Percentiles rank a stretch among this genome's conserved stretches.
These are phyloP conservation scores for Nymphalis c-album DNA, from an alignment of 2,888 invertebrate species.

Conservation along the genomic window DNA sequence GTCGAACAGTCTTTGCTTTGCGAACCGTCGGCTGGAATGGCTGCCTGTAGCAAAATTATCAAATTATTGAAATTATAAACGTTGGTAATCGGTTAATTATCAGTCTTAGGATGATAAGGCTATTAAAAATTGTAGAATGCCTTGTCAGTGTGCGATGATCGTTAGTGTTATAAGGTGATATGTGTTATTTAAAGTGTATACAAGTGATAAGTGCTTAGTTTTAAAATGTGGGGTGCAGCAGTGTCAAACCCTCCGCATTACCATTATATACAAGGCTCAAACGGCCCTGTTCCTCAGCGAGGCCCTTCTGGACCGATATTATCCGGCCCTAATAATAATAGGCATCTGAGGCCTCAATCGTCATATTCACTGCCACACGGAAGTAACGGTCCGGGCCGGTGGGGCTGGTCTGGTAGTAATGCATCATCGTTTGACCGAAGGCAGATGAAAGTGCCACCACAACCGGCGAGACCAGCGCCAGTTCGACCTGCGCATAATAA, in stretches of 20 bases:
- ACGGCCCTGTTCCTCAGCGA: slow-evolving; percentile 56
- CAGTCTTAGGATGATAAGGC: slow-evolving; percentile 64
- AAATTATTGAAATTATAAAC: slow-evolving; percentile 54
- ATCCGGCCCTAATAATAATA: slow-evolving; percentile 61
- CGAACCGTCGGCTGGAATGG: slow-evolving; percentile 70
- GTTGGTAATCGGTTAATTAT: slow-evolving; percentile 64
- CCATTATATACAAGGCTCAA: slow-evolving; percentile 70
- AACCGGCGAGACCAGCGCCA: slow-evolving; percentile 71
- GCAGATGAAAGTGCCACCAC: slow-evolving; percentile 73
- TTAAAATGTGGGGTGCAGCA: slow-evolving; percentile 75
- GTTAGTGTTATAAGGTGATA: slow-evolving; percentile 68
- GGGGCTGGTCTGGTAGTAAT: slow-evolving; percentile 80
- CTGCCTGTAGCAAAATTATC: slow-evolving; percentile 66
- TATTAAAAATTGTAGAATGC: slow-evolving; percentile 57
- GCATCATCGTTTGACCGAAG: slow-evolving; percentile 77
- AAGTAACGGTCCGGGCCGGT: slow-evolving; percentile 77
- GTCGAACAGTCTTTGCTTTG: slow-evolving; percentile 72
- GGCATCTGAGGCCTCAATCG: slow-evolving; percentile 73
- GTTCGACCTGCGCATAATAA: slow-evolving; percentile 63
- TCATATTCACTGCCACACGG: slow-evolving; percentile 80
- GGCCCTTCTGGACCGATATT: slow-evolving; percentile 69
- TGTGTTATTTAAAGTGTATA: slow-evolving; percentile 42
- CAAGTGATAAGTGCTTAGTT: slow-evolving; percentile 51
- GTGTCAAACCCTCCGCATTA: slow-evolving; percentile 75
- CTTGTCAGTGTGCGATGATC: slow-evolving; percentile 61